Conservation (phyloP, 2,797 vertebrate genomes). For the Sebastiscus albofasciatus region DNA sequence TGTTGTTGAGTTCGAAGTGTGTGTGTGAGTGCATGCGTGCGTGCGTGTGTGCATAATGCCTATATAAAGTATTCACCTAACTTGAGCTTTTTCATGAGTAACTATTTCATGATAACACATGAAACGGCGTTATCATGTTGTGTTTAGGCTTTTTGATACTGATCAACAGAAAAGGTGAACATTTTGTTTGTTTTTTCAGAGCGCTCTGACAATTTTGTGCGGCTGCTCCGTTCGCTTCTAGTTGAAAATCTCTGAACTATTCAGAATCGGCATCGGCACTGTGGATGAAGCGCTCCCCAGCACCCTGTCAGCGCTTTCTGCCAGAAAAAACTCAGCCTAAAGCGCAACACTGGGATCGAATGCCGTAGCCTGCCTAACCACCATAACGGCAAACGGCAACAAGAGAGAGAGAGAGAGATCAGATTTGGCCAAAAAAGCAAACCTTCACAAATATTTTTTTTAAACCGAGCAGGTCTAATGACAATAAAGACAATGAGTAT, state of each 20-base stretch:
- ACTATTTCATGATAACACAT: background rate
- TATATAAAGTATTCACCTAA: slow-evolving; percentile 14
- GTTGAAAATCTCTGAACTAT: background rate
- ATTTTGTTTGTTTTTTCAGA: background rate
- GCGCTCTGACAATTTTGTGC: background rate
- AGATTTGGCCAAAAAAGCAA: background rate
- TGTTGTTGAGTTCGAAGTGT: background rate
- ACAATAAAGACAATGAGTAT: background rate
- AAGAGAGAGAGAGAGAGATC: background rate
- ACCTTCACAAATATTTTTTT: background rate
- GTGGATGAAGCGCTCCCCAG: too few species aligned
- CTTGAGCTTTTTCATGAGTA: background rate
- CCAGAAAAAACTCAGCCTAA: too few species aligned
- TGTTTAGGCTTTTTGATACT: background rate
- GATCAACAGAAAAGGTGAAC: background rate
- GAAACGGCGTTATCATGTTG: background rate
- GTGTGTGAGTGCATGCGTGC: background rate
- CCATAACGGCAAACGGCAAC: background rate
- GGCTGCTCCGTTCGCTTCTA: background rate
- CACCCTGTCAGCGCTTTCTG: too few species aligned
- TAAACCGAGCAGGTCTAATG: background rate
- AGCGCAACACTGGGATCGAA: rapidly evolving
- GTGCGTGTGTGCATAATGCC: background rate
- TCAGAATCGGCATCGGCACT: too few species aligned
- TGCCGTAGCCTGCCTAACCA: background rate